Evolutionary conservation across 2,888 invertebrate species (phyloP).

Genomic region (Itoplectis maculator): DNA sequence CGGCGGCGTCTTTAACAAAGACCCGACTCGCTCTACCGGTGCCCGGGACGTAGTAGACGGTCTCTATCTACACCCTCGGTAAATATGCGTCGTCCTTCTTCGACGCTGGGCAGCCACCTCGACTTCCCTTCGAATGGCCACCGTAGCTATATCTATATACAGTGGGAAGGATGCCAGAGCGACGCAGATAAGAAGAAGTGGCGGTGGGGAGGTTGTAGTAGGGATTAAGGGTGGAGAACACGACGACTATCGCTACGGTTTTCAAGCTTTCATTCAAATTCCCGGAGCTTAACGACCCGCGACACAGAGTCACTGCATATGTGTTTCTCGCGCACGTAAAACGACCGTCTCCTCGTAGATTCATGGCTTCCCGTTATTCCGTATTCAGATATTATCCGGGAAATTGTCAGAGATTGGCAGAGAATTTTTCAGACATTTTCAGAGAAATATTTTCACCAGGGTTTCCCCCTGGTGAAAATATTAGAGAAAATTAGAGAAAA

Average conservation of each 20-base stretch:
- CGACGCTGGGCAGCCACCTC: constrained; percentile 7
- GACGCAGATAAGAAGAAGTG: background rate
- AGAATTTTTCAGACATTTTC: no score
- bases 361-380: background rate
- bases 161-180: constrained; percentile 25
- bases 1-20: constrained; percentile 60
- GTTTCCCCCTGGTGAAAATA: no score
- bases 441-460: no score
- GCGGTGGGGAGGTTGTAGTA: background rate
- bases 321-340: constrained; percentile 42
- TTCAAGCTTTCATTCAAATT: constrained; percentile 54
- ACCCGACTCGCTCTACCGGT: constrained; percentile 23
- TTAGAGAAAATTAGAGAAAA: no score
- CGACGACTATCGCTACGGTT: constrained; percentile 32
- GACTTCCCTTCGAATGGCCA: constrained; percentile 36
- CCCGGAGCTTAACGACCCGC: constrained; percentile 48
- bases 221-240: constrained; percentile 25
- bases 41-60: constrained; percentile 14
- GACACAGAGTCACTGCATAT: constrained; percentile 20
- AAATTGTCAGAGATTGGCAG: no score
- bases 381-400: no score
- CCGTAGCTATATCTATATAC: constrained; percentile 3
- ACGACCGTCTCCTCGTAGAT: constrained; percentile 10
- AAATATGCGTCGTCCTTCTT: constrained; percentile 60
- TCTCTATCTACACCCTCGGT: constrained; percentile 22